Percentiles rank a stretch among this genome's conserved stretches.
Evolutionary conservation across 1,140 invertebrate species (phyloP).

Genomic region (Meloidogyne exigua): DNA sequence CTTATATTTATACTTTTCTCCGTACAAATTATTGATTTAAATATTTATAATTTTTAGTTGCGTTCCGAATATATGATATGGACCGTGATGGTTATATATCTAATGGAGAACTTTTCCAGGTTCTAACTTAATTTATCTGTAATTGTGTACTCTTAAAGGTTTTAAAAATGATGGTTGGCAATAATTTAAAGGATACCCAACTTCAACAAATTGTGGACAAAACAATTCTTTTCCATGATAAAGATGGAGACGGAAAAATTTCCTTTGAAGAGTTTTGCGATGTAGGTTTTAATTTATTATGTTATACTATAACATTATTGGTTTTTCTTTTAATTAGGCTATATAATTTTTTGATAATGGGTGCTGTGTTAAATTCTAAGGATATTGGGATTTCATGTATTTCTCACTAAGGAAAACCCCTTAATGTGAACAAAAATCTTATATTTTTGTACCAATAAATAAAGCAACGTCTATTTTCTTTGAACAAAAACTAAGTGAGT

Average conservation of each 20-base stretch:
- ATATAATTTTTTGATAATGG: not conserved
- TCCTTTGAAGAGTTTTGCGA: slow-evolving; percentile 65
- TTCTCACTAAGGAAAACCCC: too few relatives aligned
- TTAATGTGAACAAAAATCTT: too few relatives aligned
- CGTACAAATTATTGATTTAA: too few relatives aligned
- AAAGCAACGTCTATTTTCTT: too few relatives aligned
- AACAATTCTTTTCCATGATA: slow-evolving; percentile 65
- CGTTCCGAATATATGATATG: slow-evolving; percentile 65
- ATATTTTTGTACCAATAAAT: too few relatives aligned
- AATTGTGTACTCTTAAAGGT: slow-evolving; percentile 41
- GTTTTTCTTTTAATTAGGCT: not conserved
- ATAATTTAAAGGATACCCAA: slow-evolving; percentile 65
- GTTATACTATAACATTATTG: not conserved
- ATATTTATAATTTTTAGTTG: slow-evolving; percentile 63
- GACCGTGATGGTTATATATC: slow-evolving; percentile 65
- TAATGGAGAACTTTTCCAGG: slow-evolving; percentile 65
- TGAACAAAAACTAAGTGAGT: too few relatives aligned
- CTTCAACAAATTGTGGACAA: slow-evolving; percentile 65
- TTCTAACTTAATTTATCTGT: slow-evolving; percentile 28
- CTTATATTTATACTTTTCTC: too few relatives aligned
- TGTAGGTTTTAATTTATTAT: slow-evolving; percentile 49
- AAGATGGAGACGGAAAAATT: slow-evolving; percentile 64
- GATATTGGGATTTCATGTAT: not conserved
- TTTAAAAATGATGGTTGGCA: slow-evolving; percentile 65
- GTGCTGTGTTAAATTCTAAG: slow-evolving; percentile 8